These are phyloP conservation scores for Cerceris rybyensis DNA, from an alignment of 2,888 invertebrate species.

Conservation along the genomic window DNA sequence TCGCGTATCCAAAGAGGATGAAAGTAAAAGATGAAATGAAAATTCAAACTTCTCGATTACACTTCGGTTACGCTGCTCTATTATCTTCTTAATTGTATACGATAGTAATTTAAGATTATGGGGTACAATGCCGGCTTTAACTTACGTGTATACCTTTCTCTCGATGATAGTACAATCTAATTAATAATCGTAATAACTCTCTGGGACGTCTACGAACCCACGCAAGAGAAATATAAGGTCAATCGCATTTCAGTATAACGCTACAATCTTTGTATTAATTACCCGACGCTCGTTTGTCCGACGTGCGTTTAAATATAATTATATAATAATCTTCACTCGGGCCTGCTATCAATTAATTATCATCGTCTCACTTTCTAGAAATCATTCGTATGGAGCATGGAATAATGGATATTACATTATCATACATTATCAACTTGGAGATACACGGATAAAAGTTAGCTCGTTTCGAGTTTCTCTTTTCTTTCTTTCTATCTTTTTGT, in stretches of 20 bases:
- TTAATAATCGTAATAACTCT: conserved; percentile 22
- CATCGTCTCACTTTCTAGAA: conserved; percentile 50
- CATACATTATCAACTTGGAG: no score
- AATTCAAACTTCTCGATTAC: not conserved
- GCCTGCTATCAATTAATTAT: conserved; percentile 15
- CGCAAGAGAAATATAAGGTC: conserved; percentile 50
- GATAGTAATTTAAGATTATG: conserved; percentile 47
- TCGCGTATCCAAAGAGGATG: not conserved
- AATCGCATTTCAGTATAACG: conserved; percentile 24
- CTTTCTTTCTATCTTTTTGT: not conserved
- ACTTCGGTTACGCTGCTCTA: conserved; percentile 24
- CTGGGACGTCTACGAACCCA: conserved; percentile 51
- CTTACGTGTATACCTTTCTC: conserved; percentile 60
- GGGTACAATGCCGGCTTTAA: conserved; percentile 67
- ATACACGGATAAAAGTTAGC: conserved; percentile 12
- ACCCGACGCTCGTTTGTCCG: conserved; percentile 16
- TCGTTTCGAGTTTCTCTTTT: not conserved
- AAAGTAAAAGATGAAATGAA: conserved; percentile 2
- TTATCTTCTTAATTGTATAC: conserved; percentile 29
- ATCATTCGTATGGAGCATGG: conserved; percentile 30
- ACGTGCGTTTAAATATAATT: not conserved
- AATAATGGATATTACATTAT: not conserved
- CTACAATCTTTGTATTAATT: conserved; percentile 15
- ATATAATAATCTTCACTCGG: conserved; percentile 3
- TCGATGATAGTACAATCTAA: conserved; percentile 63